phyloP scores from a whole-genome alignment of 2,888 invertebrate genomes.

The Aelia acuminata region DNA sequence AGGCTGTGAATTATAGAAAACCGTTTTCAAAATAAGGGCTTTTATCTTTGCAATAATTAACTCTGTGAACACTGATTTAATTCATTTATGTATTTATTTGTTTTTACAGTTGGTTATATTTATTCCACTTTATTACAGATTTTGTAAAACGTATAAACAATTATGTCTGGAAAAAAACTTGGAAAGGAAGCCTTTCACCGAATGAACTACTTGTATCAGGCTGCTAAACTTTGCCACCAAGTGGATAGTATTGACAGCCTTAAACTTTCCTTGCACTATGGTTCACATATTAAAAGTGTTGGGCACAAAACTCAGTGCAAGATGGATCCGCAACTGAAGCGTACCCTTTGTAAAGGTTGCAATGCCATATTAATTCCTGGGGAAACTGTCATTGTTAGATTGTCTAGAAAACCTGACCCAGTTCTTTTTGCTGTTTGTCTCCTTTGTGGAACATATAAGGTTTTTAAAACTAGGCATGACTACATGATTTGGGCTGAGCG shows the following conservation, averaged over 20 bases:
- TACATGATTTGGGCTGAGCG: conserved; percentile 74
- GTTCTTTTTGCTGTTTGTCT: conserved; percentile 72
- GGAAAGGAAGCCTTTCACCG: conserved; percentile 79
- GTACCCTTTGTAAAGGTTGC: conserved; percentile 75
- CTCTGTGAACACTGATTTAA: background rate
- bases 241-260: conserved; percentile 70
- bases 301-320: conserved; percentile 76
- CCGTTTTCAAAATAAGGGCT: too few species aligned
- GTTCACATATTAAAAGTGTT: conserved; percentile 73
- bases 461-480: conserved; percentile 69
- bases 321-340: conserved; percentile 76
- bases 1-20: too few species aligned
- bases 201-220: conserved; percentile 80
- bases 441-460: conserved; percentile 69
- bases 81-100: background rate
- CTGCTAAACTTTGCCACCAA: conserved; percentile 65
- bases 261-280: conserved; percentile 70
- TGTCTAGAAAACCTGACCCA: conserved; percentile 71
- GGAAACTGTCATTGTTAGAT: conserved; percentile 72
- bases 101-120: background rate
- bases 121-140: conserved; percentile 54
- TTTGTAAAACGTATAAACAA: conserved; percentile 41
- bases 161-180: conserved; percentile 69
- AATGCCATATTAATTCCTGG: conserved; percentile 73
- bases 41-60: background rate